phyloP scores from a whole-genome alignment of 2,888 invertebrate genomes.

The Hyposoter didymator region DNA sequence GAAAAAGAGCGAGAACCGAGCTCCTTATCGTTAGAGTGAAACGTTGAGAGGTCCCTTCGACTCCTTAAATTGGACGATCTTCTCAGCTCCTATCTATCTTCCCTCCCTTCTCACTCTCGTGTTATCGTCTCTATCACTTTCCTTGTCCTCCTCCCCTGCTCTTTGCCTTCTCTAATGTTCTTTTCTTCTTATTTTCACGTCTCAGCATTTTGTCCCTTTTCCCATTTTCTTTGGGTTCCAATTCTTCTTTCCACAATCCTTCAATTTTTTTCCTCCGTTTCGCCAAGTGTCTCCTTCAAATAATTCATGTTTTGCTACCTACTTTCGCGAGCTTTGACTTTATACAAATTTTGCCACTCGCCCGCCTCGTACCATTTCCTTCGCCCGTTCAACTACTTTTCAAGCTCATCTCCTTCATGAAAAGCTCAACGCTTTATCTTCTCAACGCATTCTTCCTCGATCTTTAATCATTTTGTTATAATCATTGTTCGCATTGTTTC shows the following conservation, averaged over 20 bases:
- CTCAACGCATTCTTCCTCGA: neutral
- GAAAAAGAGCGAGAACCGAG: slow-evolving; percentile 51
- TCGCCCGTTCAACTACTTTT: neutral
- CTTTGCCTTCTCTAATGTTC: neutral
- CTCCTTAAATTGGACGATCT: slow-evolving; percentile 62
- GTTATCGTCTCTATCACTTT: slow-evolving; percentile 20
- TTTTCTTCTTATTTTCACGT: neutral
- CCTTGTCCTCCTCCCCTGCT: neutral
- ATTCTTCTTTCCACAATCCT: neutral
- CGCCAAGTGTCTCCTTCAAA: neutral
- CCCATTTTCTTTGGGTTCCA: neutral
- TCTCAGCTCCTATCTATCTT: slow-evolving; percentile 42
- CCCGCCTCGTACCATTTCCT: neutral
- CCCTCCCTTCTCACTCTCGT: neutral
- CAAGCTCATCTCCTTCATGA: neutral
- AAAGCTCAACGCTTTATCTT: neutral
- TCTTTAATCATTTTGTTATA: neutral
- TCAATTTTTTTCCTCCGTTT: neutral
- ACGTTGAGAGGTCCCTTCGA: slow-evolving; percentile 59
- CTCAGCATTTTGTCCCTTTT: neutral
- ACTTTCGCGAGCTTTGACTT: neutral
- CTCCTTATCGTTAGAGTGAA: slow-evolving; percentile 65
- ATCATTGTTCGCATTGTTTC: neutral
- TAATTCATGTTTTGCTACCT: neutral
- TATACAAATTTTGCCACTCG: neutral